Evolutionary conservation across 2,797 vertebrate species (phyloP).

Genomic region (Enteromius viviparus): DNA sequence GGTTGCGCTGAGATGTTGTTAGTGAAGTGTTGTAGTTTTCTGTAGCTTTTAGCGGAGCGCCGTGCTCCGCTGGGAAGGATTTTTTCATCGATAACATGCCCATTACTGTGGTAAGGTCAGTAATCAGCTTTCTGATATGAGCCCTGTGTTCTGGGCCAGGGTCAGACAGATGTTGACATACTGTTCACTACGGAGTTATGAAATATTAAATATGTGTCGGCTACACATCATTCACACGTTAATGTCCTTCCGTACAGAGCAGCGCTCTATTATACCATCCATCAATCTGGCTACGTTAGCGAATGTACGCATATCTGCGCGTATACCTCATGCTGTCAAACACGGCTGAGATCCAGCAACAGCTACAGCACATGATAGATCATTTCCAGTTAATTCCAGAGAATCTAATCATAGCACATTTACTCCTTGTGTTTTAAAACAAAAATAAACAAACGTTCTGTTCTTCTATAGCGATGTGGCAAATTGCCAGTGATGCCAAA

Average conservation of each 20-base stretch:
- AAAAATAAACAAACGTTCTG: not conserved
- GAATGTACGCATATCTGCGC: conserved; percentile 16
- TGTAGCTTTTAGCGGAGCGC: not conserved
- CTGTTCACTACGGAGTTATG: conserved; percentile 48
- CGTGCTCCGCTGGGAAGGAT: conserved; percentile 24
- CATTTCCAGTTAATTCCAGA: conserved; percentile 42
- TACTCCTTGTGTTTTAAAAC: not conserved
- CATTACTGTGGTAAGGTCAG: conserved; percentile 40
- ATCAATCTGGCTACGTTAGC: conserved; percentile 53
- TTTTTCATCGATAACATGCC: conserved; percentile 32
- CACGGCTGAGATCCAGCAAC: conserved; percentile 30
- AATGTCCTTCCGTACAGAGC: conserved; percentile 62
- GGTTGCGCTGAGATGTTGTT: conserved; percentile 59
- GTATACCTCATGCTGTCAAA: conserved; percentile 40
- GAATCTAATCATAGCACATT: conserved; percentile 28
- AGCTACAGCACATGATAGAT: conserved; percentile 61
- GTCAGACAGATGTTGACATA: conserved; percentile 49
- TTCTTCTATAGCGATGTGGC: not conserved
- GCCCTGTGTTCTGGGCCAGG: conserved; percentile 23
- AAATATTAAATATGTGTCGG: conserved; percentile 60
- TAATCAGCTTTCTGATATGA: conserved; percentile 47
- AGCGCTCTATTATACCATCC: conserved; percentile 60
- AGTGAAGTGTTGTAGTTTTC: conserved; percentile 48
- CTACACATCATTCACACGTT: conserved; percentile 66
- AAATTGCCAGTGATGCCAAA: not conserved